Evolutionary conservation across 2,113 vertebrate species (phyloP), one percentile per base, ranked within the genome.

Genomic region (Alces alces): DNA sequence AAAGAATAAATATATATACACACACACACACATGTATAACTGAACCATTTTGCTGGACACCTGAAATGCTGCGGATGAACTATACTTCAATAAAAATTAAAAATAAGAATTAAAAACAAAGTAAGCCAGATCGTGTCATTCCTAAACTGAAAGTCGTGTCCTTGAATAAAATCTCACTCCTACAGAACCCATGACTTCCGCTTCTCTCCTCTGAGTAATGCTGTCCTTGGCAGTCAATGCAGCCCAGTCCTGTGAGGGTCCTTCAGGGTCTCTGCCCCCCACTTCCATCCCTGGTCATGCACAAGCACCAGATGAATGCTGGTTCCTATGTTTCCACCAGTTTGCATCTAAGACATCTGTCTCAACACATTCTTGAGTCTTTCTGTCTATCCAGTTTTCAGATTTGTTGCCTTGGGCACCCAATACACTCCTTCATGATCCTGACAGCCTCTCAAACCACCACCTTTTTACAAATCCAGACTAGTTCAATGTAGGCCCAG

Each of bases 401-500:
- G 39, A 61, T 61, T 39, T 60, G 43, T 54, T 47, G 30, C 15
- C 64, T 76, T n/a, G 28, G 55, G 36, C 9, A 73, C 30, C 88
- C 52, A n/a, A 25, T 39, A 54, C 27, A 58, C 52, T 92, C 43
- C 39, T 78, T 58, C 85, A 33, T 23, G 30, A 85, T 60, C 64
- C n/a, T 70, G 3, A 30, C 13, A n/a, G 13, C 12, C 45, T 19
- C 17, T 70, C 1, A 0, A 84, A 33, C 4, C 4, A 58, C 2
- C 12, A 19, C 28, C 39, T 33, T 78, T 7, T 91, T 39, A 36
- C 30, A 23, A 70, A 60, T 7, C 8, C 30, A 83, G 17, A 16
- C 19, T n/a, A 28, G 28, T 36, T 91, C 66, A 61, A 4, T 14
- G 4, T 23, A 52, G 30, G 16, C 21, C 54, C 57, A 86, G 47